phyloP scores from a whole-genome alignment of 2,113 vertebrate genomes.

The Oxyura jamaicensis region DNA sequence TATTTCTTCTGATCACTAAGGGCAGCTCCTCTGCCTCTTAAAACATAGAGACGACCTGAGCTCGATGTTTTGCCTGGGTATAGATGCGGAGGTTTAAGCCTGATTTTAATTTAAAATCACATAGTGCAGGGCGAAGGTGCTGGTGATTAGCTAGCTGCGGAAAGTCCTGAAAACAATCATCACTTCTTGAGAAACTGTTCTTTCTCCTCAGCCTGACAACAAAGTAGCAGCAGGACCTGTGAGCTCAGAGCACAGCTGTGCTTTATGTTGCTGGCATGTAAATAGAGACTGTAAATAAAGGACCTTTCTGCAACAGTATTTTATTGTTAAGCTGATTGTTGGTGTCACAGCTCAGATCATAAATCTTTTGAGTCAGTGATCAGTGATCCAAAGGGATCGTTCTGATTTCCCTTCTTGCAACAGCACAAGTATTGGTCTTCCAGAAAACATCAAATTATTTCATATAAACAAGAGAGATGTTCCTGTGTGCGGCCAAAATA shows the following conservation, averaged over 20 bases:
- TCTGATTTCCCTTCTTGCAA: constrained; percentile 8
- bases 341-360: constrained; percentile 10
- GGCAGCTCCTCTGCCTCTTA: neutral
- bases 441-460: constrained; percentile 1
- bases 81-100: neutral
- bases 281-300: constrained; percentile 27
- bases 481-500: neutral
- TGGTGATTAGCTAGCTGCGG: neutral
- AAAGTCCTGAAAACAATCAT: neutral
- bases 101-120: neutral
- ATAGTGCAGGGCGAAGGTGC: neutral
- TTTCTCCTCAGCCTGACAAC: neutral
- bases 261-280: constrained; percentile 30
- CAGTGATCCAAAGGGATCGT: neutral
- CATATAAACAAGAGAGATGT: neutral
- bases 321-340: constrained; percentile 53
- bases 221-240: neutral
- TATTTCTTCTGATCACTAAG: neutral
- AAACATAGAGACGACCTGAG: neutral
- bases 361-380: constrained; percentile 26
- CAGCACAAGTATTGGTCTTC: neutral
- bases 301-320: constrained; percentile 1
- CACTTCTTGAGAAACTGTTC: neutral
- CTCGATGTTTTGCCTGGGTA: neutral
- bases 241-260: constrained; percentile 67